Conservation (phyloP, 2,113 vertebrate genomes). For the Laticauda laticaudata region DNA sequence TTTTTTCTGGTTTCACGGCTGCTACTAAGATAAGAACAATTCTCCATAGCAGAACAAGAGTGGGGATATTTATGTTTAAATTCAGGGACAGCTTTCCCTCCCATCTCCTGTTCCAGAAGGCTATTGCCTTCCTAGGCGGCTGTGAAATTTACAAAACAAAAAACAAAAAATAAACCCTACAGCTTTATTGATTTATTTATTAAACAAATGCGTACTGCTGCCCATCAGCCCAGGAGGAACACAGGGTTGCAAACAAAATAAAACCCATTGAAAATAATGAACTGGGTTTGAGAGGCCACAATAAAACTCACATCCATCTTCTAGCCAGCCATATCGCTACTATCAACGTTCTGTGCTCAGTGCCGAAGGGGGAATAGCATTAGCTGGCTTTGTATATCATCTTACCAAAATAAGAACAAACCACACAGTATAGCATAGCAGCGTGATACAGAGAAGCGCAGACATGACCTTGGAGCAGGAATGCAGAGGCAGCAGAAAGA, state of each 20-base stretch:
- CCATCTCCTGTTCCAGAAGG: neutral
- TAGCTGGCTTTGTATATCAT: neutral
- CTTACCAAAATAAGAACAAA: neutral
- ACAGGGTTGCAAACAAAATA: neutral
- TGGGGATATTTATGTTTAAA: constrained; percentile 2
- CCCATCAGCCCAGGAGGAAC: neutral
- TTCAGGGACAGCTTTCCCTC: neutral
- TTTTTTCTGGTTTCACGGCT: neutral
- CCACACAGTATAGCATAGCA: neutral
- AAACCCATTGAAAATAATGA: neutral
- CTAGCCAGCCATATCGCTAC: neutral
- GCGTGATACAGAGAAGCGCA: neutral
- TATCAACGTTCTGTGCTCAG: neutral
- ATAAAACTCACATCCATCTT: neutral
- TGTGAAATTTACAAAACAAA: neutral
- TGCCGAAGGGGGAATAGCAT: neutral
- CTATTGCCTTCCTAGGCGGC: neutral
- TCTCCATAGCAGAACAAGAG: neutral
- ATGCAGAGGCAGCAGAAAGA: neutral
- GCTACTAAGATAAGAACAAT: neutral
- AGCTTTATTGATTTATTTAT: neutral
- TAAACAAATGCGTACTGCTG: neutral
- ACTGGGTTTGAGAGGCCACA: neutral
- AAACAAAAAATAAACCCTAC: no score
- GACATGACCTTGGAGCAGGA: neutral